phyloP scores from a whole-genome alignment of 2,797 vertebrate genomes.

The Falco columbarius region DNA sequence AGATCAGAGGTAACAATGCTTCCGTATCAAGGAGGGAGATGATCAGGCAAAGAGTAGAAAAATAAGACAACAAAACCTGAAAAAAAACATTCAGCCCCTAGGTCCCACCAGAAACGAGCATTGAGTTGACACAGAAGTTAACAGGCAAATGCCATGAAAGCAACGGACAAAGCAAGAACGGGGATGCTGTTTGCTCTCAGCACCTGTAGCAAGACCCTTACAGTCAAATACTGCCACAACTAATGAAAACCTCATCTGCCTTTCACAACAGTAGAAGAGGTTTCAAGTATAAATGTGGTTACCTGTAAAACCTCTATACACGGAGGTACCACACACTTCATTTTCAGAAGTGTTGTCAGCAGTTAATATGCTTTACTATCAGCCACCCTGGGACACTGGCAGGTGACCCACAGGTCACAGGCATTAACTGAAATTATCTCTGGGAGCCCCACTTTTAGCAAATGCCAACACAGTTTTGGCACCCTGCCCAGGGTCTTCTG shows the following conservation, averaged over 20 bases:
- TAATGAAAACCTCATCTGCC: background rate
- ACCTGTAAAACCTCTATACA: background rate
- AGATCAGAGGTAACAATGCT: background rate
- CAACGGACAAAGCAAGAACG: background rate
- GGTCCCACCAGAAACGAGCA: background rate
- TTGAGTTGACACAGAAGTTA: background rate
- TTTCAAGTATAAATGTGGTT: background rate
- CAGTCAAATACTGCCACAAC: background rate
- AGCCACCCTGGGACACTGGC: background rate
- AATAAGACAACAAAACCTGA: background rate
- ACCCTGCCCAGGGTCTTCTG: conserved; percentile 45
- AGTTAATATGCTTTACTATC: accelerated
- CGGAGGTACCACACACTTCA: background rate
- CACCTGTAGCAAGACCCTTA: background rate
- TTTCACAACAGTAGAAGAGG: background rate
- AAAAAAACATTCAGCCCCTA: background rate
- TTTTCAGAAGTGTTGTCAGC: background rate
- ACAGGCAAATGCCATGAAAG: background rate
- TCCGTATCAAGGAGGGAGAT: background rate
- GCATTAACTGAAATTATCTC: background rate
- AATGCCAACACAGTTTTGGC: conserved; percentile 45
- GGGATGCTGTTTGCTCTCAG: background rate
- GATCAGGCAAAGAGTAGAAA: background rate
- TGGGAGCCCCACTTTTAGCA: conserved; percentile 31
- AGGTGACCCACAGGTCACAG: background rate